Percentiles rank a stretch among this genome's conserved stretches.
These are phyloP conservation scores for Nephotettix cincticeps DNA, from an alignment of 1,140 invertebrate species.

Conservation along the genomic window DNA sequence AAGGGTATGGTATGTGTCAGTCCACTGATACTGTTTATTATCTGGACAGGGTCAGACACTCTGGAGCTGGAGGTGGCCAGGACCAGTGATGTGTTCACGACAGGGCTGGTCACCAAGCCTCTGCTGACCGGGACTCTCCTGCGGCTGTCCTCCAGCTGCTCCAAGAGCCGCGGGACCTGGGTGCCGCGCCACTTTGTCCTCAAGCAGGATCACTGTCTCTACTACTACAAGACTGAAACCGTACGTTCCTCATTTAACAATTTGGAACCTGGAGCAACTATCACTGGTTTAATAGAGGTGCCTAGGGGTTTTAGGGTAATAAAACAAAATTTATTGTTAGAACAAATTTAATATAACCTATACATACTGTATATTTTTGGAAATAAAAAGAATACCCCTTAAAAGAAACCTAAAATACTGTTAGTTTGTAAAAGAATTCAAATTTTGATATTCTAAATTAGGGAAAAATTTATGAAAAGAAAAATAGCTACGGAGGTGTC, in stretches of 20 bases:
- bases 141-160: conserved; percentile 61
- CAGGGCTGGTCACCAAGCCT: conserved; percentile 38
- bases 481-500: too few relatives aligned
- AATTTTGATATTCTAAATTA: too few relatives aligned
- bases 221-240: conserved; percentile 90
- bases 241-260: conserved; percentile 52
- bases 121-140: conserved; percentile 73
- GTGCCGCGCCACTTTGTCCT: conserved; percentile 88
- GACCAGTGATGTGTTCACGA: conserved; percentile 74
- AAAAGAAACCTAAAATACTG: too few relatives aligned
- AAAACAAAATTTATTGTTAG: too few relatives aligned
- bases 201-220: conserved; percentile 88
- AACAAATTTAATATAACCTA: too few relatives aligned
- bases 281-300: too few relatives aligned
- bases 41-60: conserved; percentile 61
- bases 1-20: not conserved
- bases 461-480: too few relatives aligned
- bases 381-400: too few relatives aligned
- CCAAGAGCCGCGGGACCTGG: conserved; percentile 68
- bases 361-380: too few relatives aligned
- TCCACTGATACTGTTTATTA: not conserved
- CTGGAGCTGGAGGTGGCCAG: conserved; percentile 85
- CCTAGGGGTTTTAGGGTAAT: too few relatives aligned
- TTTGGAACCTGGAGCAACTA: too few relatives aligned
- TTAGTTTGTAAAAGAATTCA: too few relatives aligned